phyloP scores from a whole-genome alignment of 2,888 invertebrate species.

The Agonopterix arenella region DNA sequence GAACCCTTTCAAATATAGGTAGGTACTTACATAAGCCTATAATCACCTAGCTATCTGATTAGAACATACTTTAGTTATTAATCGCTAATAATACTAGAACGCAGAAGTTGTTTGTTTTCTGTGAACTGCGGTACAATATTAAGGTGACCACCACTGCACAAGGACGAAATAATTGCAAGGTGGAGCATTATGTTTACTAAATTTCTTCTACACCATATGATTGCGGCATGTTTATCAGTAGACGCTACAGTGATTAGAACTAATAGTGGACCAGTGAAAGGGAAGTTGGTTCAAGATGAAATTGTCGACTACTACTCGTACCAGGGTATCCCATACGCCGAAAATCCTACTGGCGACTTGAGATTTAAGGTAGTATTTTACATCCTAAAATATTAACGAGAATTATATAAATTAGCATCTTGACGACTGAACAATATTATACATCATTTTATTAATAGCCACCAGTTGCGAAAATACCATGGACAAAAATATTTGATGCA shows the following conservation, averaged over 20 bases:
- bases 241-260: slow-evolving; percentile 12
- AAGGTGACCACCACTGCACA: too few species aligned
- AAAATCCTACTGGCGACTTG: slow-evolving; percentile 21
- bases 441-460: slow-evolving; percentile 15
- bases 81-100: too few species aligned
- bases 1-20: too few species aligned
- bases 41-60: too few species aligned
- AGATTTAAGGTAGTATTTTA: slow-evolving; percentile 23
- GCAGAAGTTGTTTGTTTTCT: too few species aligned
- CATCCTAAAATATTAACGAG: neutral
- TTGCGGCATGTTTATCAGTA: too few species aligned
- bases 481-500: slow-evolving; percentile 21
- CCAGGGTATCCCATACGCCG: slow-evolving; percentile 30
- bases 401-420: neutral
- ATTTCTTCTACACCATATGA: too few species aligned
- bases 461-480: slow-evolving; percentile 24
- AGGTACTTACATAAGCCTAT: too few species aligned
- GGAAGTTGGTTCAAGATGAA: slow-evolving; percentile 16
- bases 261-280: slow-evolving; percentile 20
- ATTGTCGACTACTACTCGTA: slow-evolving; percentile 20
- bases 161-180: too few species aligned
- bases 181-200: too few species aligned
- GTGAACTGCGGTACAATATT: too few species aligned
- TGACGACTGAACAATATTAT: neutral
- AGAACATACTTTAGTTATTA: too few species aligned